phyloP scores from a whole-genome alignment of 1,140 invertebrate genomes.

The Homarus americanus region DNA sequence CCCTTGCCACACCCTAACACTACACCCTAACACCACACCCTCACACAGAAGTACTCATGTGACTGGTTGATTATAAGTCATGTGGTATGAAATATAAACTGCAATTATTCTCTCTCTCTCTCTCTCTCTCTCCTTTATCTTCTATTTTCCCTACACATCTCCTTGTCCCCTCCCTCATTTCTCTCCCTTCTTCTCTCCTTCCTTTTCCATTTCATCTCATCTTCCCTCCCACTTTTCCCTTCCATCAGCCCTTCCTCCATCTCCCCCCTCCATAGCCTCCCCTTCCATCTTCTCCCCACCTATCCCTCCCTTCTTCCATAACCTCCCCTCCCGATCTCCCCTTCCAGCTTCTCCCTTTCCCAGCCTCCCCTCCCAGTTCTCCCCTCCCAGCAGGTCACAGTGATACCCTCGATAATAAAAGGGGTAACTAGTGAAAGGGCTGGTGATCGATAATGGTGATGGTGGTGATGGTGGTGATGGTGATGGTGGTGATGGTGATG shows the following conservation, averaged over 20 bases:
- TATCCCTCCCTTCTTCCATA: not conserved
- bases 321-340: not conserved
- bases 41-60: too few species aligned
- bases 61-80: too few species aligned
- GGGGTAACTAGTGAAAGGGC: not conserved
- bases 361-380: not conserved
- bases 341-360: not conserved
- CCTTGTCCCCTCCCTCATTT: not conserved
- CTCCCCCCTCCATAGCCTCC: not conserved
- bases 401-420: not conserved
- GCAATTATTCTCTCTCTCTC: too few species aligned
- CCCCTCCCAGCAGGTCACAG: too few species aligned
- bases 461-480: not conserved
- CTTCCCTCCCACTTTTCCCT: not conserved
- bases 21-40: too few species aligned
- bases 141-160: not conserved
- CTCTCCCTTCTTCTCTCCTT: not conserved
- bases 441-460: not conserved
- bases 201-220: not conserved
- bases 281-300: not conserved
- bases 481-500: too few species aligned
- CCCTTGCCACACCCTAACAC: too few species aligned
- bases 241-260: not conserved
- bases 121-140: too few species aligned
- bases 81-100: too few species aligned